Evolutionary conservation across 37 sponge, comb jelly and placozoan genomes (phyloP).

Genomic region (Halichondria panicea): DNA sequence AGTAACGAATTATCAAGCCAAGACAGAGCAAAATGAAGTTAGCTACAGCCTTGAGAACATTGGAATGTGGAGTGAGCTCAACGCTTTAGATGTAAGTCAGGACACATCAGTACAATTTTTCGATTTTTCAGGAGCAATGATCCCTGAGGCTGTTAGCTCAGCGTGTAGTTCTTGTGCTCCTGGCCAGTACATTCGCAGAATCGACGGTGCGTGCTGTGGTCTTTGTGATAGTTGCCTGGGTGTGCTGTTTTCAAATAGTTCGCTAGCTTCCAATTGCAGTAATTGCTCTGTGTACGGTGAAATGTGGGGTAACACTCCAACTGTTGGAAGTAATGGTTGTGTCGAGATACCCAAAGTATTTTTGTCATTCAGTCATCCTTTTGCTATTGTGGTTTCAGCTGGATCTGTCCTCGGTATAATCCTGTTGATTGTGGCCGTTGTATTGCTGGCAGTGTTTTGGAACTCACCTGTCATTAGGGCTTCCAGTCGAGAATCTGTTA

Average conservation of each 20-base stretch:
- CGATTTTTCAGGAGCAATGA: neutral
- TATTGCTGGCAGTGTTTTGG: conserved; percentile 45
- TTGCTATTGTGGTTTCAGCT: conserved; percentile 35
- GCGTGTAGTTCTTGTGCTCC: conserved; percentile 50
- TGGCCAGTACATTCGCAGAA: conserved; percentile 32
- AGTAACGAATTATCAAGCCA: conserved; percentile 60
- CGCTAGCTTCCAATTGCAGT: conserved; percentile 23
- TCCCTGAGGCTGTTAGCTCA: conserved; percentile 30
- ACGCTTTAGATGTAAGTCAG: too few species aligned
- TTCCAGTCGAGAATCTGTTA: conserved; percentile 79
- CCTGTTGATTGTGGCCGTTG: conserved; percentile 10
- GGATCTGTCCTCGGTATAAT: conserved; percentile 47
- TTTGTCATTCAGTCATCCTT: conserved; percentile 30
- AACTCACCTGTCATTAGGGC: conserved; percentile 74
- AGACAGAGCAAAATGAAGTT: too few species aligned
- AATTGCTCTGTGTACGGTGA: conserved; percentile 57
- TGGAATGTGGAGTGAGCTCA: conserved; percentile 67
- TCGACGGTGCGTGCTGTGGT: conserved; percentile 63
- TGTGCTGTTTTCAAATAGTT: conserved; percentile 30
- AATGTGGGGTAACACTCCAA: conserved; percentile 67
- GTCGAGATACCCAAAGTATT: conserved; percentile 11
- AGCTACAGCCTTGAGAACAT: conserved; percentile 13
- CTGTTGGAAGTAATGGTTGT: conserved; percentile 50
- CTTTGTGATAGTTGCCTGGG: conserved; percentile 67
- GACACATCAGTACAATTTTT: neutral